Conservation (phyloP, 1,140 invertebrate genomes). For the Drosophila insularis region DNA sequence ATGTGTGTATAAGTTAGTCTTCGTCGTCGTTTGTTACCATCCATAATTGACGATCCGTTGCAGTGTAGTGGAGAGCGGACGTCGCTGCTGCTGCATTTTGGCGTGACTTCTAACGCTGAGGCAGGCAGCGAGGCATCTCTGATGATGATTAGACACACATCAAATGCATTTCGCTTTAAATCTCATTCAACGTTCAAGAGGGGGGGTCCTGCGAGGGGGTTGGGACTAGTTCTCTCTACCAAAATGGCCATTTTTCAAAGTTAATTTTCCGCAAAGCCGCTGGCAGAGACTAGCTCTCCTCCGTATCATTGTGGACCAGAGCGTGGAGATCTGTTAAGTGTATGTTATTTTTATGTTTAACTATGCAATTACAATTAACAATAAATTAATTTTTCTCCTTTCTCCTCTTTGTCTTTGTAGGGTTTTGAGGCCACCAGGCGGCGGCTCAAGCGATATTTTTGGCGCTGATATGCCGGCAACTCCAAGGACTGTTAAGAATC, state of each 20-base stretch:
- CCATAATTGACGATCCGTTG: slow-evolving; percentile 40
- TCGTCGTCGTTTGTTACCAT: slow-evolving; percentile 40
- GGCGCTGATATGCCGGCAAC: slow-evolving; percentile 75
- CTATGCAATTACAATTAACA: slow-evolving; percentile 50
- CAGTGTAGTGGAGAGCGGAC: background rate
- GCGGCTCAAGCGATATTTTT: slow-evolving; percentile 85
- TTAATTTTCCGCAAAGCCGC: slow-evolving; percentile 12
- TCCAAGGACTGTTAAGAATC: slow-evolving; percentile 78
- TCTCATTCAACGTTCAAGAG: slow-evolving; percentile 5
- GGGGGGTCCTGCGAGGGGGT: too few species aligned
- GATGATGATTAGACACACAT: slow-evolving; percentile 57
- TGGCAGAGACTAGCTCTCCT: background rate
- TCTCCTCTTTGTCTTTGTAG: slow-evolving; percentile 63
- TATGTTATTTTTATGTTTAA: slow-evolving; percentile 39
- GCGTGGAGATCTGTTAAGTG: slow-evolving; percentile 43
- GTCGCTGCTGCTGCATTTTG: slow-evolving; percentile 38
- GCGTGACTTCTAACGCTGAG: slow-evolving; percentile 61
- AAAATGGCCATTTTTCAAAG: slow-evolving; percentile 18
- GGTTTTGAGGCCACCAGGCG: slow-evolving; percentile 85
- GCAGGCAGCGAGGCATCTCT: slow-evolving; percentile 26
- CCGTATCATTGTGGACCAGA: slow-evolving; percentile 23
- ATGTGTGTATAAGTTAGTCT: background rate
- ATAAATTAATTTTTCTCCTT: slow-evolving; percentile 1
- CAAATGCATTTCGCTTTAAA: slow-evolving; percentile 48
- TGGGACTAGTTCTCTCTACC: background rate